These are phyloP conservation scores for Ceratoteleas bidentatus DNA, from an alignment of 1,140 invertebrate species.

Conservation along the genomic window DNA sequence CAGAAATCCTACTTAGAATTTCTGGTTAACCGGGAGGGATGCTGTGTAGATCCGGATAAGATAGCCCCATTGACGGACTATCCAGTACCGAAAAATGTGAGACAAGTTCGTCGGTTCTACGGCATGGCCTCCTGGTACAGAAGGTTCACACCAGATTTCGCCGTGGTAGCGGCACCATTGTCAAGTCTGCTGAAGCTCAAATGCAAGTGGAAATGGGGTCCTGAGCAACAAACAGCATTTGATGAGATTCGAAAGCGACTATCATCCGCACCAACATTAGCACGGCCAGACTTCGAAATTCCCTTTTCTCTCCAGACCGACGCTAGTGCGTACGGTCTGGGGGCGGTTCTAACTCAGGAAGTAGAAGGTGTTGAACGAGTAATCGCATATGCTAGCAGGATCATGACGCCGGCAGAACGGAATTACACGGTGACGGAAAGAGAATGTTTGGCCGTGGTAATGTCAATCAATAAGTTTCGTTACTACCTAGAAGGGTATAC, in stretches of 20 bases:
- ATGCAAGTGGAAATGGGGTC: too few relatives aligned
- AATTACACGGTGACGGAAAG: background rate
- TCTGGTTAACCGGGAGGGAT: too few relatives aligned
- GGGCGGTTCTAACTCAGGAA: background rate
- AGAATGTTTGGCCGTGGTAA: too few relatives aligned
- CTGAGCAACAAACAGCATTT: too few relatives aligned
- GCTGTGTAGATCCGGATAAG: too few relatives aligned
- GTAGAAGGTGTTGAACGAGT: constrained; percentile 24
- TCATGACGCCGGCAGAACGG: background rate
- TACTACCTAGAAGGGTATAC: too few relatives aligned
- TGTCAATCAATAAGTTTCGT: too few relatives aligned
- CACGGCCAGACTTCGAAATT: constrained; percentile 48
- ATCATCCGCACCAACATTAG: constrained; percentile 10
- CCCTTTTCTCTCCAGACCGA: constrained; percentile 51
- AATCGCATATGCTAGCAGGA: constrained; percentile 25
- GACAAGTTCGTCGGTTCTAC: constrained; percentile 71
- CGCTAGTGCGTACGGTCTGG: constrained; percentile 21
- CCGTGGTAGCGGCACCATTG: constrained; percentile 60
- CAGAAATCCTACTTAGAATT: too few relatives aligned
- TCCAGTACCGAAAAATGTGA: constrained; percentile 65
- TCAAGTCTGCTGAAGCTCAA: constrained; percentile 13
- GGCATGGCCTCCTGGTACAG: constrained; percentile 72
- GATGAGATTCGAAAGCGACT: too few relatives aligned
- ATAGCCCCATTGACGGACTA: too few relatives aligned
- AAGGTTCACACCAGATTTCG: too few relatives aligned